A percentile compares a stretch with the other conserved stretches of the same genome.
phyloP scores from a whole-genome alignment of 37 sponge, comb jelly and placozoan genomes.

The Halisarca cf. caerulea region DNA sequence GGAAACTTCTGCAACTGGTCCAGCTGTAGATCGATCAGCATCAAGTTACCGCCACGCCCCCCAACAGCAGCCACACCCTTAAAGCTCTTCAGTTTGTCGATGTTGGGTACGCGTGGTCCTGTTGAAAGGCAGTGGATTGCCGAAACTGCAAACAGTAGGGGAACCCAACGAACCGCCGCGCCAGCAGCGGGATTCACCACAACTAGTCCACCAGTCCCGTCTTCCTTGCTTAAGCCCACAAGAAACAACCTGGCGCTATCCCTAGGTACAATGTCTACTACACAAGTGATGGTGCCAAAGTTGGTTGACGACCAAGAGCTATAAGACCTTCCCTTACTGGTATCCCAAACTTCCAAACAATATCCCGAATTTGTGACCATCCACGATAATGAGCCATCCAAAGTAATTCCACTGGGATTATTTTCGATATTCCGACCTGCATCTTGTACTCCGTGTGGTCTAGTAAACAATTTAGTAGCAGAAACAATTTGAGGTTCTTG shows the following conservation, averaged over 20 bases:
- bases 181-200: not conserved
- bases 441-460: not conserved
- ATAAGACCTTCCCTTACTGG: not conserved
- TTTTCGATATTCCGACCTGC: not conserved
- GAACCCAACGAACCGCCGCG: not conserved
- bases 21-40: conserved; percentile 7
- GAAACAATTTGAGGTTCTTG: not conserved
- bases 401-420: not conserved
- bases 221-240: not conserved
- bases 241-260: not conserved
- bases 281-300: not conserved
- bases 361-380: not conserved
- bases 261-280: not conserved
- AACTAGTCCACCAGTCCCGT: not conserved
- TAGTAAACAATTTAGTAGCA: not conserved
- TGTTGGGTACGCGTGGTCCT: not conserved
- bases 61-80: not conserved
- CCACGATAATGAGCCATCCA: not conserved
- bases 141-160: not conserved
- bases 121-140: conserved; percentile 15
- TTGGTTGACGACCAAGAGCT: not conserved
- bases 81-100: not conserved
- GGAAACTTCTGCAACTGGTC: not conserved
- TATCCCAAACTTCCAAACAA: conserved; percentile 2
- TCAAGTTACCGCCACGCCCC: not conserved